phyloP scores from a whole-genome alignment of 2,113 vertebrate species.

The Atractosteus spatula region DNA sequence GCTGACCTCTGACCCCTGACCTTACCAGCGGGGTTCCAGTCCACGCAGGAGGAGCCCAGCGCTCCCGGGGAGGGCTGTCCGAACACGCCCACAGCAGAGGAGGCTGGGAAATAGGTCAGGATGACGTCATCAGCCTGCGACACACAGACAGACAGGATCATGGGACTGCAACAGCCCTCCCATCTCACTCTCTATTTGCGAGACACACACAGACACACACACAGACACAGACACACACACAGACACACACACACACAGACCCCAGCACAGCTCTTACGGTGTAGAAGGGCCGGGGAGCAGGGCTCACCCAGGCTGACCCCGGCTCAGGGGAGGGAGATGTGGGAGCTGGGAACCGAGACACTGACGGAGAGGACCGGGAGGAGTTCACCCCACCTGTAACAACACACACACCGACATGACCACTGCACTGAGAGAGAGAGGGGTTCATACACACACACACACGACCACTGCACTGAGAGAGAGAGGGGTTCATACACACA shows the following conservation, averaged over 20 bases:
- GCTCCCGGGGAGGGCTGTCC: conserved; percentile 56
- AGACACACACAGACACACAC: not conserved
- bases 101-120: conserved; percentile 49
- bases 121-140: conserved; percentile 65
- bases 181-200: too few relatives aligned
- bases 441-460: not conserved
- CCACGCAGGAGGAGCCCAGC: conserved; percentile 41
- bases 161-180: not conserved
- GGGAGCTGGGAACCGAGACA: conserved; percentile 25
- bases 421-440: not conserved
- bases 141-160: not conserved
- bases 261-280: conserved; percentile 40
- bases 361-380: conserved; percentile 17
- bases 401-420: too few relatives aligned
- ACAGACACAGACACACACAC: not conserved
- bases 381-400: conserved; percentile 26
- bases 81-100: conserved; percentile 45
- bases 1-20: not conserved
- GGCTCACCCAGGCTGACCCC: conserved; percentile 1
- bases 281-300: conserved; percentile 54
- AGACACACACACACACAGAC: not conserved
- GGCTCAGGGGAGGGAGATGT: conserved; percentile 48
- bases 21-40: conserved; percentile 65
- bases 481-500: too few relatives aligned
- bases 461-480: not conserved